Evolutionary conservation across 2,888 invertebrate species (phyloP).

Genomic region (Oscheius sp.): DNA sequence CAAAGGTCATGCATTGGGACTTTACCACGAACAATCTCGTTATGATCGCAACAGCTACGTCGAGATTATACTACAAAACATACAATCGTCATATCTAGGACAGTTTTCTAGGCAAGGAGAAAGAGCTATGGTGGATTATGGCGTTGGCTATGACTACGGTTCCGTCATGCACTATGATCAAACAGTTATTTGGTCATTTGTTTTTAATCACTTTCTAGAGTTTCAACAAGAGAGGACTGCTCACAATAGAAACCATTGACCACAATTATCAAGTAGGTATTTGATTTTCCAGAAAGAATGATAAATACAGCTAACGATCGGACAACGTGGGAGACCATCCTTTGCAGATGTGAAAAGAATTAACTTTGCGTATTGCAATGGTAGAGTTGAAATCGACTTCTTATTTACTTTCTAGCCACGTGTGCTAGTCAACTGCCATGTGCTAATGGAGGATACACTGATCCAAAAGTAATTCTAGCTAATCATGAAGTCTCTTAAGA

Average conservation of each 20-base stretch:
- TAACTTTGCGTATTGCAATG: slow-evolving; percentile 65
- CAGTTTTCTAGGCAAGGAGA: slow-evolving; percentile 56
- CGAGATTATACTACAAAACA: slow-evolving; percentile 55
- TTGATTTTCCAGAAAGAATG: not conserved
- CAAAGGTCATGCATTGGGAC: slow-evolving; percentile 66
- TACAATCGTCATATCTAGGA: slow-evolving; percentile 32
- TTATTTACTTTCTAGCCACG: slow-evolving; percentile 33
- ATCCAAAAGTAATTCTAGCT: slow-evolving; percentile 53
- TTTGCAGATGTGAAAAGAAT: slow-evolving; percentile 67
- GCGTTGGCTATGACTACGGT: slow-evolving; percentile 65
- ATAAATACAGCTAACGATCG: slow-evolving; percentile 53
- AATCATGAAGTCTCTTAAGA: slow-evolving; percentile 3
- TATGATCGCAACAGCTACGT: slow-evolving; percentile 67
- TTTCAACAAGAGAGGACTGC: slow-evolving; percentile 10
- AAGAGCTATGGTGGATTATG: slow-evolving; percentile 58
- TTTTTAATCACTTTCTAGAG: not conserved
- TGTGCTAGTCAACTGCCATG: slow-evolving; percentile 52
- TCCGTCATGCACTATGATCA: slow-evolving; percentile 68
- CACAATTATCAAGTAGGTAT: slow-evolving; percentile 53
- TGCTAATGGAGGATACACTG: slow-evolving; percentile 64
- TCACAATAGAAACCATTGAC: slow-evolving; percentile 57
- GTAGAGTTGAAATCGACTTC: slow-evolving; percentile 29
- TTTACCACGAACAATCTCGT: slow-evolving; percentile 67
- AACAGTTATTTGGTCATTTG: slow-evolving; percentile 35
- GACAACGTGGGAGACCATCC: slow-evolving; percentile 59